Conservation (phyloP, 2,888 invertebrate species). For the Diaphora mendica region DNA sequence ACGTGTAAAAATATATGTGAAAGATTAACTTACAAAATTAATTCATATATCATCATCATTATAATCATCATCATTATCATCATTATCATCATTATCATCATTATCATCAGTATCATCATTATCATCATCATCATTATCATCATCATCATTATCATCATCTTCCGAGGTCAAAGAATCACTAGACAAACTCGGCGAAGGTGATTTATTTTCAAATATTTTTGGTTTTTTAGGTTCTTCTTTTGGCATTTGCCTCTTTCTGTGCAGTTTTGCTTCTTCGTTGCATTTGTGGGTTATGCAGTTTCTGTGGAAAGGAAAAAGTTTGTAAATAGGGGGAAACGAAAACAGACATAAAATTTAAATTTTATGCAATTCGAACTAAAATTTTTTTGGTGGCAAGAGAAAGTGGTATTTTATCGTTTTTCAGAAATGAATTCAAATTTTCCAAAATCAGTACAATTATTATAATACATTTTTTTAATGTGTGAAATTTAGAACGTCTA, state of each 20-base stretch:
- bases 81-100: no score
- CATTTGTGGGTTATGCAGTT: slow-evolving; percentile 87
- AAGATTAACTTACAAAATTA: no score
- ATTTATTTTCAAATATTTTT: slow-evolving; percentile 59
- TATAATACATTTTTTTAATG: no score
- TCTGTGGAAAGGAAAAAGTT: slow-evolving; percentile 58
- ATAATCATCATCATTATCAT: no score
- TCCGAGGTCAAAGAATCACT: slow-evolving; percentile 41
- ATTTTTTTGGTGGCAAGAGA: background rate
- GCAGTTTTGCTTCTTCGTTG: slow-evolving; percentile 87
- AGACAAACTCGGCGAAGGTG: slow-evolving; percentile 47
- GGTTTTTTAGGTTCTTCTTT: slow-evolving; percentile 53
- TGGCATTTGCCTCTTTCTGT: slow-evolving; percentile 70
- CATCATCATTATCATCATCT: no score
- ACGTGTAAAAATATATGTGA: no score
- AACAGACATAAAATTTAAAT: background rate
- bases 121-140: no score
- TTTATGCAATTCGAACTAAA: background rate
- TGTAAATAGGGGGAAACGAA: background rate
- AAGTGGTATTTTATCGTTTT: background rate
- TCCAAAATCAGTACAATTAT: background rate
- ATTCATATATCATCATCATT: no score
- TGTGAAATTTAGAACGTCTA: no score
- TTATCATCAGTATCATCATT: no score
- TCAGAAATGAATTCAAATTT: background rate